A percentile compares a stretch with the other conserved stretches of the same genome.
Conservation (phyloP, 2,888 invertebrate genomes). For the Notodonta ziczac region DNA sequence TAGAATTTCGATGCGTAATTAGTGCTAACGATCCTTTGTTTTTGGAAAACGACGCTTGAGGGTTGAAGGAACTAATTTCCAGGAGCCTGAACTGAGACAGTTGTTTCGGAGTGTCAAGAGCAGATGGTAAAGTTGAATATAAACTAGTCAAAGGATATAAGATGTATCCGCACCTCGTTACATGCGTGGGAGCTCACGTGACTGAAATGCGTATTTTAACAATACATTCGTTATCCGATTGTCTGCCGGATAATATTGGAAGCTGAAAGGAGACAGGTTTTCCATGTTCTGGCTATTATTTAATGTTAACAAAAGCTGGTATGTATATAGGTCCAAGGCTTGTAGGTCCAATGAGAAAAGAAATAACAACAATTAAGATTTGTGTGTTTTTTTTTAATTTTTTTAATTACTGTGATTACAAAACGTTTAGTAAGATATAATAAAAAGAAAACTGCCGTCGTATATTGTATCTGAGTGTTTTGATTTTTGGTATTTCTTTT, state of each 20-base stretch:
- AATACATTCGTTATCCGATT: slow-evolving; percentile 34
- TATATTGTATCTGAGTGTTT: too few relatives aligned
- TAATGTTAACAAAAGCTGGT: too few relatives aligned
- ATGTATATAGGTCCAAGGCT: too few relatives aligned
- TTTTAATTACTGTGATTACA: too few relatives aligned
- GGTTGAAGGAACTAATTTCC: slow-evolving; percentile 36
- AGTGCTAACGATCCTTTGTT: slow-evolving; percentile 43
- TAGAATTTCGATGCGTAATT: slow-evolving; percentile 36
- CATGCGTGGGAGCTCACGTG: slow-evolving; percentile 33
- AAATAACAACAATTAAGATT: too few relatives aligned
- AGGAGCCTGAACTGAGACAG: slow-evolving; percentile 15
- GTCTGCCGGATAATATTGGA: slow-evolving; percentile 34
- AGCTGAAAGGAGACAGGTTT: slow-evolving; percentile 20
- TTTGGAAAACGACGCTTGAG: slow-evolving; percentile 26
- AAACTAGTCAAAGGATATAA: slow-evolving; percentile 26
- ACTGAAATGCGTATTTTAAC: slow-evolving; percentile 36
- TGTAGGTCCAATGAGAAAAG: too few relatives aligned
- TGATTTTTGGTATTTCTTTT: too few relatives aligned
- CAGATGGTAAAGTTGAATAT: slow-evolving; percentile 26
- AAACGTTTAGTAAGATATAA: too few relatives aligned
- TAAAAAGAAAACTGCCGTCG: too few relatives aligned
- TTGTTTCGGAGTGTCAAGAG: slow-evolving; percentile 32
- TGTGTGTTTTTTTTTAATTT: too few relatives aligned
- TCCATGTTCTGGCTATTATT: not conserved
- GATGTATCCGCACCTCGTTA: slow-evolving; percentile 26